A percentile compares a stretch with the other conserved stretches of the same genome.
These are phyloP conservation scores for Neotoxoptera formosana DNA, from an alignment of 1,140 invertebrate species.

Conservation along the genomic window DNA sequence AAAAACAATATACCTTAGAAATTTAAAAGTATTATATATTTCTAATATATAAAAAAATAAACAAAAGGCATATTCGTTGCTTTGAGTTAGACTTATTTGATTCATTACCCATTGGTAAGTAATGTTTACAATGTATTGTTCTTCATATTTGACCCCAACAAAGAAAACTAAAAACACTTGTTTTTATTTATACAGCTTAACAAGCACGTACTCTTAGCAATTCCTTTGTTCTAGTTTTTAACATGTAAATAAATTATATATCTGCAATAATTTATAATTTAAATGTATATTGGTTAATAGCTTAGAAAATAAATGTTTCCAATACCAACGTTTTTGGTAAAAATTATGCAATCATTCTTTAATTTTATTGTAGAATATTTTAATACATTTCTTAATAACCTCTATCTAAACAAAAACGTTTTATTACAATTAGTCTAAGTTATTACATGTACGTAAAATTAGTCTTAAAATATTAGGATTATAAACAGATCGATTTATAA, in stretches of 20 bases:
- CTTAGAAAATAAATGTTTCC: background rate
- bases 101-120: slow-evolving; percentile 21
- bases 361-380: background rate
- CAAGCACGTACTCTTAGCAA: slow-evolving; percentile 27
- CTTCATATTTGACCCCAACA: slow-evolving; percentile 27
- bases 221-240: slow-evolving; percentile 46
- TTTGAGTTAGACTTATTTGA: slow-evolving; percentile 36
- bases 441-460: background rate
- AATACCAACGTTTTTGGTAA: background rate
- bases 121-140: slow-evolving; percentile 37
- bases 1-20: background rate
- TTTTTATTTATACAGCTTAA: slow-evolving; percentile 38
- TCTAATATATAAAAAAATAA: slow-evolving; percentile 4
- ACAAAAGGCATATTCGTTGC: background rate
- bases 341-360: background rate
- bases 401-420: background rate
- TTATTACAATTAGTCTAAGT: background rate
- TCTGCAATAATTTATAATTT: background rate
- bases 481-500: background rate
- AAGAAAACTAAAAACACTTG: slow-evolving; percentile 47
- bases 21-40: background rate
- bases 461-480: slow-evolving; percentile 6
- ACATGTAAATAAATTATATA: slow-evolving; percentile 38
- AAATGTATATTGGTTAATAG: background rate
- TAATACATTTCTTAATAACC: background rate